Percentiles rank a stretch among this genome's conserved stretches.
These are phyloP conservation scores for Catocala fraxini DNA, from an alignment of 2,888 invertebrate species.

Conservation along the genomic window DNA sequence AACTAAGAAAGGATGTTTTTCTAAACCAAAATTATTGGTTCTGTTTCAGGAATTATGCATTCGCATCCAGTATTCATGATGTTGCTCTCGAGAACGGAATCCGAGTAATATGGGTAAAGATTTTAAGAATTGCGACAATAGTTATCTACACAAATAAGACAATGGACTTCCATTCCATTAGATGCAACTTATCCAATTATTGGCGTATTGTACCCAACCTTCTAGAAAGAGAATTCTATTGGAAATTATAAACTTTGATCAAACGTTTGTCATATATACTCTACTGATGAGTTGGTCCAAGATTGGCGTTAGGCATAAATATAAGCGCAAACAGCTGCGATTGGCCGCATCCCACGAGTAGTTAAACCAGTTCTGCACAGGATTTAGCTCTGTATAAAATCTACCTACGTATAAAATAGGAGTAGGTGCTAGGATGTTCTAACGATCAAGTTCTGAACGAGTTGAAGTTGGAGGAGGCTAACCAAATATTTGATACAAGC, in stretches of 20 bases:
- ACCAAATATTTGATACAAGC: too few relatives aligned
- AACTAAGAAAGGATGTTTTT: too few relatives aligned
- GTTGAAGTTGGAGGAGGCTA: too few relatives aligned
- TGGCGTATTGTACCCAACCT: background rate
- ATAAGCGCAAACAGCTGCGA: constrained; percentile 8
- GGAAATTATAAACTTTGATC: background rate
- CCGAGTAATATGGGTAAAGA: too few relatives aligned
- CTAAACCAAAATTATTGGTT: too few relatives aligned
- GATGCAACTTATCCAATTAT: background rate
- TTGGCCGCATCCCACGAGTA: constrained; percentile 36
- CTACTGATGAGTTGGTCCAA: constrained; percentile 5
- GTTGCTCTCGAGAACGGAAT: too few relatives aligned
- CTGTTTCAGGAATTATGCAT: too few relatives aligned
- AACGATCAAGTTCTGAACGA: background rate
- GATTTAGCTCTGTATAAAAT: constrained; percentile 18
- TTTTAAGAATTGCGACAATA: too few relatives aligned
- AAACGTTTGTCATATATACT: constrained; percentile 19
- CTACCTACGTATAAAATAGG: background rate
- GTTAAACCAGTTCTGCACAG: constrained; percentile 39
- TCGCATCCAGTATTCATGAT: too few relatives aligned
- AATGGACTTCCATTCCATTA: background rate
- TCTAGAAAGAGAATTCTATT: background rate
- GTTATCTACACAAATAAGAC: too few relatives aligned
- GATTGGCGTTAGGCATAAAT: constrained; percentile 1
- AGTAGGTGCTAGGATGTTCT: background rate